Conservation (phyloP, 2,113 vertebrate genomes). For the Labrus mixtus region DNA sequence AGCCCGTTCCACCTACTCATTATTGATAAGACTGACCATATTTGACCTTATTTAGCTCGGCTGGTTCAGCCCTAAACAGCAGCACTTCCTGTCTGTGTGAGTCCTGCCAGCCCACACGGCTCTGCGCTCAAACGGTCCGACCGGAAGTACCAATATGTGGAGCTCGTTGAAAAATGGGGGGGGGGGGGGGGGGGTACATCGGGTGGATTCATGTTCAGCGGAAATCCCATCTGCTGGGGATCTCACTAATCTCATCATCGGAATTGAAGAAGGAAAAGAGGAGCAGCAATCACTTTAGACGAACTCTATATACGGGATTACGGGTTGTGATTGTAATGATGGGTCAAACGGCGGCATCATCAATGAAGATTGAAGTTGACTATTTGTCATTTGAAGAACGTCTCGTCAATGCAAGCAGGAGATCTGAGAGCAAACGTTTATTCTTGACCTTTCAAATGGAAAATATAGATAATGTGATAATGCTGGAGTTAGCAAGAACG, state of each 20-base stretch:
- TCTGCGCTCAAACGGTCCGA: constrained; percentile 30
- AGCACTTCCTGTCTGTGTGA: constrained; percentile 66
- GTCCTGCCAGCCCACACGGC: constrained; percentile 46
- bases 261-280: constrained; percentile 73
- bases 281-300: constrained; percentile 77
- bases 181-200: no score
- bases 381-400: no score
- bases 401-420: no score
- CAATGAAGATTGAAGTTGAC: not conserved
- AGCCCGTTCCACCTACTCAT: constrained; percentile 76
- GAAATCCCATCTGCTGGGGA: constrained; percentile 81
- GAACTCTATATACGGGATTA: constrained; percentile 66
- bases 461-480: no score
- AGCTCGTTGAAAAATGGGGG: constrained; percentile 20
- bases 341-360: constrained; percentile 61
- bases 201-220: constrained; percentile 36
- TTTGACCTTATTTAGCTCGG: constrained; percentile 69
- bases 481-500: no score
- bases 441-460: no score
- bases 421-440: no score
- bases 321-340: constrained; percentile 51
- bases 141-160: constrained; percentile 68
- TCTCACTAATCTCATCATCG: constrained; percentile 81
- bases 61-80: constrained; percentile 46
- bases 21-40: constrained; percentile 73